Conservation (phyloP, 2,113 vertebrate species). For the Manacus vitellinus region DNA sequence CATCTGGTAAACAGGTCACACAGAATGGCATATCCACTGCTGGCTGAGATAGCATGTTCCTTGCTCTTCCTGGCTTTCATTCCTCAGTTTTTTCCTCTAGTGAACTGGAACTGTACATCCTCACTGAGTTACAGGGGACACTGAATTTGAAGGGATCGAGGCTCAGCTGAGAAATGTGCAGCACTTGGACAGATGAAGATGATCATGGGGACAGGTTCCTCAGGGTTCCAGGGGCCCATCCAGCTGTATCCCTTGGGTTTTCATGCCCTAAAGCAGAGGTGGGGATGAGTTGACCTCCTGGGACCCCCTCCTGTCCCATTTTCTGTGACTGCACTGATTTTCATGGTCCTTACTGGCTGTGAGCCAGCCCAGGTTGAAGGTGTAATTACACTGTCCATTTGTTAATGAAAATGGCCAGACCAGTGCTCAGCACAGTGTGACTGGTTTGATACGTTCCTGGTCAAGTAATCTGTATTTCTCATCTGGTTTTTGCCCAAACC, state of each 20-base stretch:
- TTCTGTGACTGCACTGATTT: background rate
- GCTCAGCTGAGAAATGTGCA: background rate
- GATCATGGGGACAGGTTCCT: background rate
- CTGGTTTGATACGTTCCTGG: background rate
- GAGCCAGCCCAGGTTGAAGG: background rate
- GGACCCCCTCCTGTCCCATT: background rate
- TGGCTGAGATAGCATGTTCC: background rate
- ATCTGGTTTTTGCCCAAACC: background rate
- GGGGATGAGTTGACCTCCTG: background rate
- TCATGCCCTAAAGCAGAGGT: background rate
- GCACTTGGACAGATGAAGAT: background rate
- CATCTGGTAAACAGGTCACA: background rate
- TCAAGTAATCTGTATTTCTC: background rate
- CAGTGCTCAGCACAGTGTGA: background rate
- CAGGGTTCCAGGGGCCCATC: background rate
- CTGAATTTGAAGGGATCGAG: background rate
- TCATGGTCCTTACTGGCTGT: fast-evolving
- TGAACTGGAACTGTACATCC: background rate
- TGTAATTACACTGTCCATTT: background rate
- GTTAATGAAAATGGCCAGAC: background rate
- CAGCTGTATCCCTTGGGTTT: background rate
- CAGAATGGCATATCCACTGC: background rate
- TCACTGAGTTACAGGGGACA: background rate
- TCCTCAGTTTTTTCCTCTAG: background rate
- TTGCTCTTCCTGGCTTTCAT: background rate